Conservation (phyloP, 2,888 invertebrate genomes). For the Nematopogon swammerdamellus region DNA sequence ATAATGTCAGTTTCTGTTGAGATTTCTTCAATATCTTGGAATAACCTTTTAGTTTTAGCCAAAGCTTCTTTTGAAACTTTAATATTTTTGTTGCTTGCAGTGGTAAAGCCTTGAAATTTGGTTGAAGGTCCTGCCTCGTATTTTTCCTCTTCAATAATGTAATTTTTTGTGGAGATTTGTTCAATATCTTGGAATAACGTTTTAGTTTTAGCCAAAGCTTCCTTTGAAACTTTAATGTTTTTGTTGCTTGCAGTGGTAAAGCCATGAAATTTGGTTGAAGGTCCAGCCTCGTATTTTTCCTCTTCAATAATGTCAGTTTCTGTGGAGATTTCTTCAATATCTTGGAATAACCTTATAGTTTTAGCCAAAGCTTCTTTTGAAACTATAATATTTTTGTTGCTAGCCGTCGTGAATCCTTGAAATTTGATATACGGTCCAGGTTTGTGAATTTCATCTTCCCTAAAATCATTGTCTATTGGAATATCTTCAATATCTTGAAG, state of each 20-base stretch:
- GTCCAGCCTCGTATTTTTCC: no score
- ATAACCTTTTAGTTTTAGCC: conserved; percentile 20
- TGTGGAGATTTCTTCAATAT: conserved; percentile 12
- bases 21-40: conserved; percentile 22
- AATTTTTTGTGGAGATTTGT: conserved; percentile 7
- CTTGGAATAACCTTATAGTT: conserved; percentile 18
- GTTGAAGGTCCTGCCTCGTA: no score
- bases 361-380: conserved; percentile 18
- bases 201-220: conserved; percentile 8
- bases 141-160: conserved; percentile 1
- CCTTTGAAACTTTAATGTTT: no score
- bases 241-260: no score
- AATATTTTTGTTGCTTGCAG: conserved; percentile 13
- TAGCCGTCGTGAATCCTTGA: conserved; percentile 29
- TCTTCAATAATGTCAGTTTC: conserved; percentile 4
- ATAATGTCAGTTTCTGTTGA: conserved; percentile 25
- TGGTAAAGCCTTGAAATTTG: conserved; percentile 21
- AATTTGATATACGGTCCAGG: conserved; percentile 2
- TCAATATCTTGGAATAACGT: conserved; percentile 7
- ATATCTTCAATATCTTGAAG: conserved; percentile 18
- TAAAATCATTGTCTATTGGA: no score
- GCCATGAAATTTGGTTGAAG: no score
- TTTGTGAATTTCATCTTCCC: background rate
- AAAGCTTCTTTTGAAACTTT: conserved; percentile 5
- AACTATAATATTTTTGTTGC: conserved; percentile 25